Conservation (phyloP, 2,888 invertebrate genomes). For the Coleophora deauratella region DNA sequence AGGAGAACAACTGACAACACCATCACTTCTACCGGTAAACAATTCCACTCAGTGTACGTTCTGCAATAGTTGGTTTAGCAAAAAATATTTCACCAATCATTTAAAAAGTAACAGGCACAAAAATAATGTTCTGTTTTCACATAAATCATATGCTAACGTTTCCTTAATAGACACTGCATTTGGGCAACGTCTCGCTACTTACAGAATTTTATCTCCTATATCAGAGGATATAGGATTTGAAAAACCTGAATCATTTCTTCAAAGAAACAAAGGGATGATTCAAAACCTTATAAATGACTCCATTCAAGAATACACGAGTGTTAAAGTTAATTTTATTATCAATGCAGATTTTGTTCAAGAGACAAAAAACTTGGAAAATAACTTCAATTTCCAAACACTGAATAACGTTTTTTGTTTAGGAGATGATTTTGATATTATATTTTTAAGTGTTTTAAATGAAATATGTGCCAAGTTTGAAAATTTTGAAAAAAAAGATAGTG, state of each 20-base stretch:
- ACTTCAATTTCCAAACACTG: constrained; percentile 19
- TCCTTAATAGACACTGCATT: constrained; percentile 11
- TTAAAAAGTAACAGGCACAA: constrained; percentile 15
- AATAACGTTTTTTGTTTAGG: constrained; percentile 11
- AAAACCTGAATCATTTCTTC: constrained; percentile 5
- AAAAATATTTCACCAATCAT: constrained; percentile 10
- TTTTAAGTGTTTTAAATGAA: constrained; percentile 9
- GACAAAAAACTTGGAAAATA: constrained; percentile 12
- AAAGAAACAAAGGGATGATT: constrained; percentile 8
- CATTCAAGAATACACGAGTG: constrained; percentile 6
- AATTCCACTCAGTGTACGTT: background rate
- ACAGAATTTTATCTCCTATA: constrained; percentile 6
- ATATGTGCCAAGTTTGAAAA: constrained; percentile 11
- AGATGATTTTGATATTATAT: constrained; percentile 13
- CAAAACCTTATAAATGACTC: constrained; percentile 6
- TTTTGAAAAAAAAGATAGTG: constrained; percentile 22
- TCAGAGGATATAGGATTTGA: background rate
- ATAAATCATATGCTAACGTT: constrained; percentile 11
- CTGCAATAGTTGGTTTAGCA: constrained; percentile 2
- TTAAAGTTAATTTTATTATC: constrained; percentile 17
- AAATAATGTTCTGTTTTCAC: constrained; percentile 11
- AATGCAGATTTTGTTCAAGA: constrained; percentile 16
- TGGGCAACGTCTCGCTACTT: constrained; percentile 6
- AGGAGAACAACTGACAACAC: no score
- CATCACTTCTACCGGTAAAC: no score